phyloP scores from a whole-genome alignment of 2,888 invertebrate genomes.

The Polylopha cassiicola region DNA sequence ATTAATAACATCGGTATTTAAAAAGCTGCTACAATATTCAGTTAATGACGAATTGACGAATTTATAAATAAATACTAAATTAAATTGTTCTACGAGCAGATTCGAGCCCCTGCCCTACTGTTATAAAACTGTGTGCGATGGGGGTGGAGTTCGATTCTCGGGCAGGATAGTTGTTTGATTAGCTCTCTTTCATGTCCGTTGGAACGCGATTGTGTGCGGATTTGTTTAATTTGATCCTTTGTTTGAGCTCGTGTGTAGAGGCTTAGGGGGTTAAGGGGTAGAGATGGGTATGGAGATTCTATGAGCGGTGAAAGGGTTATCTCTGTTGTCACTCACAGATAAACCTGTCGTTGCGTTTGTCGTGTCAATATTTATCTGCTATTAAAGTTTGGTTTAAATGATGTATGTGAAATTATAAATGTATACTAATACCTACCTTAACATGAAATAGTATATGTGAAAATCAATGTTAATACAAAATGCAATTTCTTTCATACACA shows the following conservation, averaged over 20 bases:
- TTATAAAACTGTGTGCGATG: constrained; percentile 19
- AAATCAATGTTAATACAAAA: too few species aligned
- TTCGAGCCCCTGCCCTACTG: constrained; percentile 13
- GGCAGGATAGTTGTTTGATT: constrained; percentile 70
- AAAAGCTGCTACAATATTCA: too few species aligned
- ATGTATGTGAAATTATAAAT: too few species aligned
- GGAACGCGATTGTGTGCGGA: constrained; percentile 68
- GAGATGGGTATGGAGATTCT: constrained; percentile 54
- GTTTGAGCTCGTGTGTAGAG: constrained; percentile 72
- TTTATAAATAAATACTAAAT: too few species aligned
- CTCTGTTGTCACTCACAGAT: constrained; percentile 58
- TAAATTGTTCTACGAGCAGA: too few species aligned
- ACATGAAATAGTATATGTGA: too few species aligned
- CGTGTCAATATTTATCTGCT: too few species aligned
- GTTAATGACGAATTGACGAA: too few species aligned
- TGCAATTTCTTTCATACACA: too few species aligned
- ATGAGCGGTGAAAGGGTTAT: constrained; percentile 58
- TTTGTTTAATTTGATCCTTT: constrained; percentile 75
- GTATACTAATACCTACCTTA: too few species aligned
- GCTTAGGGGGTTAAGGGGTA: constrained; percentile 48
- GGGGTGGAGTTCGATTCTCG: constrained; percentile 14
- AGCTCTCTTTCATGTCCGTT: constrained; percentile 72
- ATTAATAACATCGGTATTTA: too few species aligned
- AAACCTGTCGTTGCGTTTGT: constrained; percentile 51
- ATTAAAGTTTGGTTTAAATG: too few species aligned